Percentiles rank a stretch among this genome's conserved stretches.
Evolutionary conservation across 2,113 vertebrate species (phyloP).

Genomic region (Ageneiosus marmoratus): DNA sequence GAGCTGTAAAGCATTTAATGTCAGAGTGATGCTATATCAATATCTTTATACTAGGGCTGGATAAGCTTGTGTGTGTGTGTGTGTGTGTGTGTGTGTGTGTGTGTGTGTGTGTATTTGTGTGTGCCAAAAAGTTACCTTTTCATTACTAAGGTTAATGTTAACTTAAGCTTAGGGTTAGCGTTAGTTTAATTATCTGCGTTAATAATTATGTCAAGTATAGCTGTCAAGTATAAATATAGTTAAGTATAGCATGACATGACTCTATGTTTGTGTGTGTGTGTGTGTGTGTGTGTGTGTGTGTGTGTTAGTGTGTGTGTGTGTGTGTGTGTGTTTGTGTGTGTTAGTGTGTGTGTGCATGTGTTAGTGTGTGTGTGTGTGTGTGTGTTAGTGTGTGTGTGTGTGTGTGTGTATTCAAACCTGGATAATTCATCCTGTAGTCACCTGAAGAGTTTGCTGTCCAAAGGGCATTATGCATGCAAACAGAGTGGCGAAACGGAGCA

Average conservation of each 20-base stretch:
- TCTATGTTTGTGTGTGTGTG: background rate
- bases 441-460: conserved; percentile 21
- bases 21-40: background rate
- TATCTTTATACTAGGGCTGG: background rate
- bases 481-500: background rate
- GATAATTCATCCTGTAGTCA: conserved; percentile 1
- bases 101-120: conserved; percentile 15
- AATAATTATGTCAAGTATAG: no score
- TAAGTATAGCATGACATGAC: no score
- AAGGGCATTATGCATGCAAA: conserved; percentile 36
- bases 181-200: no score
- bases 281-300: conserved; percentile 15
- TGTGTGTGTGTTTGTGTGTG: conserved; percentile 14
- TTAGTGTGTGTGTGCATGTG: background rate
- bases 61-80: background rate
- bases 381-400: background rate
- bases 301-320: background rate
- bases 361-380: conserved; percentile 7
- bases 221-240: no score
- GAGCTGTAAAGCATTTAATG: background rate
- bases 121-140: no score
- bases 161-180: no score
- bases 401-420: background rate
- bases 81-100: conserved; percentile 16
- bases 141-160: no score